Evolutionary conservation across 2,888 invertebrate genomes (phyloP).

Genomic region (Lomographa bimaculata): DNA sequence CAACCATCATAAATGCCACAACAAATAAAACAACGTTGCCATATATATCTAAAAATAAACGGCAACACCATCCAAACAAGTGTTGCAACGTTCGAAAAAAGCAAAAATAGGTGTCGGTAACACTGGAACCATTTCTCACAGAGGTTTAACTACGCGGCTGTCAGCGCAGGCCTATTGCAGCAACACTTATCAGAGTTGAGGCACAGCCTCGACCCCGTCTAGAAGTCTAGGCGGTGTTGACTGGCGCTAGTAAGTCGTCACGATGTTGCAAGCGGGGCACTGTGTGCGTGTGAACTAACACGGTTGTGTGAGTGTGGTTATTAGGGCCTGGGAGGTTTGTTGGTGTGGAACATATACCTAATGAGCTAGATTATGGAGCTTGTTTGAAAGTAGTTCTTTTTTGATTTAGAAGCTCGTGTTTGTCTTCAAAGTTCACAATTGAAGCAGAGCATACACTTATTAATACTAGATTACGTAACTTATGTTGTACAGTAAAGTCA

Average conservation of each 20-base stretch:
- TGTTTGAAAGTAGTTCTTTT: too few relatives aligned
- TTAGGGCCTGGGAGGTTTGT: conserved; percentile 26
- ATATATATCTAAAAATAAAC: conserved; percentile 5
- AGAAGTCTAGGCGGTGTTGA: conserved; percentile 37
- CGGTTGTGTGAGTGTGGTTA: conserved; percentile 30
- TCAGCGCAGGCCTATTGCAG: conserved; percentile 80
- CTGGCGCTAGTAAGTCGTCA: conserved; percentile 68
- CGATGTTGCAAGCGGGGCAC: conserved; percentile 48
- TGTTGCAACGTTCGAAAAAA: conserved; percentile 57
- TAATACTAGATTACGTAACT: too few relatives aligned
- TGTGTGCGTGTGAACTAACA: conserved; percentile 53
- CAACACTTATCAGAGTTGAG: conserved; percentile 78
- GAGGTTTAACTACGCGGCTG: conserved; percentile 83
- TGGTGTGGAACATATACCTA: too few relatives aligned
- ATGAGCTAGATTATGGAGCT: too few relatives aligned
- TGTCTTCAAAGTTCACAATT: not conserved
- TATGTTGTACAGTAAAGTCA: too few relatives aligned
- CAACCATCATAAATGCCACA: too few relatives aligned
- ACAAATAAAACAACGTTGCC: conserved; percentile 15
- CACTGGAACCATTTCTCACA: conserved; percentile 71
- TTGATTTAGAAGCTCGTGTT: too few relatives aligned
- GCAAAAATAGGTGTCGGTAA: conserved; percentile 71
- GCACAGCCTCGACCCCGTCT: conserved; percentile 66
- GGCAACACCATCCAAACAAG: conserved; percentile 19
- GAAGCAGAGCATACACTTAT: too few relatives aligned